Evolutionary conservation across 2,113 vertebrate species (phyloP).

Genomic region (Poicephalus gulielmi): DNA sequence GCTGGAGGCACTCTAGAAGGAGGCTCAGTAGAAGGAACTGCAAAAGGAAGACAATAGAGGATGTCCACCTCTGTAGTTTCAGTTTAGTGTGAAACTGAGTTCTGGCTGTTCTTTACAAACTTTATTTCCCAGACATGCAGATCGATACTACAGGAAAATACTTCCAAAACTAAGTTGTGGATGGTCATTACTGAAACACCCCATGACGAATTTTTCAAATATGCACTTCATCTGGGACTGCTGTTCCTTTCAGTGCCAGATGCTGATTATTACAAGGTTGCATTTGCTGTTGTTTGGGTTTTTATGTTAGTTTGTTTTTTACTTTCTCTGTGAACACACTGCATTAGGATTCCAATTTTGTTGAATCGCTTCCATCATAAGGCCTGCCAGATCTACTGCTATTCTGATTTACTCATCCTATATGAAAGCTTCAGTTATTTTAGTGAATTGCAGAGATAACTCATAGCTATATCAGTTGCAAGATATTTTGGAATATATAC

Average conservation of each 20-base stretch:
- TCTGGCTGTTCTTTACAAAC: not conserved
- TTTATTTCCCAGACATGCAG: not conserved
- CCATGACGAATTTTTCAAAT: slow-evolving; percentile 33
- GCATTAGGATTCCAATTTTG: not conserved
- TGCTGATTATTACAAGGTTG: slow-evolving; percentile 7
- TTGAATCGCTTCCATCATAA: not conserved
- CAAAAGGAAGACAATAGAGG: not conserved
- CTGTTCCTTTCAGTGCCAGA: slow-evolving; percentile 7
- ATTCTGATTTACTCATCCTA: not conserved
- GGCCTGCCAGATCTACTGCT: not conserved
- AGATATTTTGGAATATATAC: not conserved
- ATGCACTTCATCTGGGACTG: slow-evolving; percentile 6
- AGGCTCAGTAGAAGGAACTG: not conserved
- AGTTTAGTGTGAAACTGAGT: not conserved
- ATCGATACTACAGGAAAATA: slow-evolving; percentile 1
- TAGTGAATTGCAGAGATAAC: not conserved
- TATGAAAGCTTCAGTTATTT: slow-evolving; percentile 4
- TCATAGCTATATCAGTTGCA: not conserved
- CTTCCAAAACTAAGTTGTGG: slow-evolving; percentile 5
- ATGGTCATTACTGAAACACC: slow-evolving; percentile 28
- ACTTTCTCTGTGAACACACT: not conserved
- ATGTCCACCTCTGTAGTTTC: not conserved
- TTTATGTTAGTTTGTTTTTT: not conserved
- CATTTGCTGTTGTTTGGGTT: not conserved
- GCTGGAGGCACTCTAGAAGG: not conserved